Evolutionary conservation across 2,888 invertebrate genomes (phyloP), one percentile per base, ranked within the genome.

Genomic region (Drosophila longiperda): DNA sequence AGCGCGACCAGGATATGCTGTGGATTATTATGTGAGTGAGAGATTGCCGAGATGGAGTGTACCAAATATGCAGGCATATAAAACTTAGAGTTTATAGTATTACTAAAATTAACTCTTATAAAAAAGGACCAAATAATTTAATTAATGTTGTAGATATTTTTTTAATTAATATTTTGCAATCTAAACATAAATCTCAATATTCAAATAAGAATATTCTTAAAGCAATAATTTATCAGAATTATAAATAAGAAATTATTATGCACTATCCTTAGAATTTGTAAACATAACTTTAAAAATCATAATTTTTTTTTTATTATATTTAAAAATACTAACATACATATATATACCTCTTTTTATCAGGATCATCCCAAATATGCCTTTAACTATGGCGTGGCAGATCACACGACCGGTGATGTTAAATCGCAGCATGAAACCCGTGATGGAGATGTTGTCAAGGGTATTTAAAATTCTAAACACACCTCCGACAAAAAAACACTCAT

Each of bases 371-470:
- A 94, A 91, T 95, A 95, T 77, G 94, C 95, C 2, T 95, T 95
- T 80, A 95, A 95, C 82, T 95, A 95, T 80, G 95, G 95, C 26
- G 95, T 95, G 52, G 94, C 95, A 20, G 95, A 95, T 90, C 95
- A 94, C 74, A 91, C 91, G 66, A 93, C 93, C 0, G 93, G 93
- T 1, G 95, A 95, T 88, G 94, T 95, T 1, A 95, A 95, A 79
- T 95, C 95, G 23, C 95, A 95, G 78, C 95, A 95, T 71, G 95
- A 95, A 88, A 94, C 94, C 0, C 94, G 95, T 68, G 95, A 95
- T 73, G 95, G 95, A 1, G 95, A 95, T 91, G 94, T 95, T 36
- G 95, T 95, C 1, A 95, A 95, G 94, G 95, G 95, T 95, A 89
- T 70, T 23, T 32, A 0, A 52, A 52, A 12, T 42, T 4, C 34